These are phyloP conservation scores for Diachrysia chrysitis DNA, from an alignment of 2,888 invertebrate species.

Conservation along the genomic window DNA sequence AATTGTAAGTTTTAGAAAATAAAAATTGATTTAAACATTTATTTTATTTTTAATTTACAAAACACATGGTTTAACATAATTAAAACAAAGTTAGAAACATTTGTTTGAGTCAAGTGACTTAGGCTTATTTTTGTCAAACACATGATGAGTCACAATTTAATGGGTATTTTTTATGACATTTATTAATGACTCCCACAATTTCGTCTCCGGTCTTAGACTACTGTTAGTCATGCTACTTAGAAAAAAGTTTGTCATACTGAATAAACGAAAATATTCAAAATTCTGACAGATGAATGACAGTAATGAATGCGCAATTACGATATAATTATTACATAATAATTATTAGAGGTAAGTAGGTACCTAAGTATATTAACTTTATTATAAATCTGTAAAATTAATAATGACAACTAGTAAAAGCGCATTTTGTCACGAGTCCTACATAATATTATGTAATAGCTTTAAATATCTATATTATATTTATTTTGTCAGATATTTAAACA, in stretches of 20 bases:
- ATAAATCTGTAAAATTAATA: too few species aligned
- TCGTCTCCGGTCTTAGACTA: background rate
- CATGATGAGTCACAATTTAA: conserved; percentile 38
- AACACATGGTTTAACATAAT: too few species aligned
- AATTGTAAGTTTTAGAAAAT: conserved; percentile 33
- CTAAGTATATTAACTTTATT: too few species aligned
- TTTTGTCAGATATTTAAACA: too few species aligned
- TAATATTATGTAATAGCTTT: too few species aligned
- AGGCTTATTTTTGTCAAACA: background rate
- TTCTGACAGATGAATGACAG: background rate
- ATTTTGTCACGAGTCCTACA: too few species aligned
- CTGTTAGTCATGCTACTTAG: conserved; percentile 3
- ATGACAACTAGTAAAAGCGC: too few species aligned
- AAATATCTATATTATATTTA: too few species aligned
- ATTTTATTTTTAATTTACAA: background rate
- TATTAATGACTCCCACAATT: conserved; percentile 25
- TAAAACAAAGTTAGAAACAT: too few species aligned
- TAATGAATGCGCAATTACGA: too few species aligned
- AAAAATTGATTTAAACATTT: conserved; percentile 10
- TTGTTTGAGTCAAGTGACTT: background rate
- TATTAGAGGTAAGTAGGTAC: too few species aligned
- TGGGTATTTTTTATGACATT: conserved; percentile 7
- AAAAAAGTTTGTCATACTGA: background rate
- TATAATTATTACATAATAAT: too few species aligned
- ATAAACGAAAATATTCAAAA: background rate